phyloP scores from a whole-genome alignment of 1,140 invertebrate genomes.

The Latrodectus geometricus region DNA sequence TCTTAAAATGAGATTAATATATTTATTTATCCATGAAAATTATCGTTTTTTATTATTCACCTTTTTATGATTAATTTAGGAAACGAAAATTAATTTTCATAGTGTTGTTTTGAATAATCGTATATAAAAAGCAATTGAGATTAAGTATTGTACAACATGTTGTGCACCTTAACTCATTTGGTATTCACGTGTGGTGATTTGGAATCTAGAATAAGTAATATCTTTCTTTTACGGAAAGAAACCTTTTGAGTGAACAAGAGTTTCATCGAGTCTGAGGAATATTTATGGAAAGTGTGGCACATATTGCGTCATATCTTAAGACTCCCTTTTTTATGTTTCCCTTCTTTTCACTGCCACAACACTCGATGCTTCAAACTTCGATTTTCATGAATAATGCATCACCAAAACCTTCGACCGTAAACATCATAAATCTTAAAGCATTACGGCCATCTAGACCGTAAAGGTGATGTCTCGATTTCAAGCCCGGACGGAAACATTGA shows the following conservation, averaged over 20 bases:
- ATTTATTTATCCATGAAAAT: too few species aligned
- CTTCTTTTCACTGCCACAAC: constrained; percentile 9
- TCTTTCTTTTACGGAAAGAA: too few species aligned
- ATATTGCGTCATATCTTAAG: constrained; percentile 32
- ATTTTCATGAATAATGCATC: constrained; percentile 59
- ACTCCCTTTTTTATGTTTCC: constrained; percentile 20
- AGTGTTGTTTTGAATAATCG: too few species aligned
- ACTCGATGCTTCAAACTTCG: constrained; percentile 29
- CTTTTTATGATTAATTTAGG: too few species aligned
- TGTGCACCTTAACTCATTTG: too few species aligned
- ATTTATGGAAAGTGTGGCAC: neutral
- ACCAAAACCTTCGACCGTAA: constrained; percentile 46
- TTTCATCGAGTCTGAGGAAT: neutral
- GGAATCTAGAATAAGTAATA: too few species aligned
- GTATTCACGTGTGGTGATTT: too few species aligned
- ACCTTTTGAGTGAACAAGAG: neutral
- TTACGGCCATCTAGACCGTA: constrained; percentile 33
- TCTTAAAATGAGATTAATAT: too few species aligned
- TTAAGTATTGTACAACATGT: too few species aligned
- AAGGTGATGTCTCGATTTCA: constrained; percentile 59
- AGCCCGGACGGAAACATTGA: constrained; percentile 31
- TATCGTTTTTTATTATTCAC: too few species aligned
- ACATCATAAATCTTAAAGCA: constrained; percentile 59
- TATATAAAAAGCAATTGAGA: too few species aligned
- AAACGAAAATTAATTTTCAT: too few species aligned